Evolutionary conservation across 2,797 vertebrate species (phyloP).

Genomic region (Dendrocincla fuliginosa): DNA sequence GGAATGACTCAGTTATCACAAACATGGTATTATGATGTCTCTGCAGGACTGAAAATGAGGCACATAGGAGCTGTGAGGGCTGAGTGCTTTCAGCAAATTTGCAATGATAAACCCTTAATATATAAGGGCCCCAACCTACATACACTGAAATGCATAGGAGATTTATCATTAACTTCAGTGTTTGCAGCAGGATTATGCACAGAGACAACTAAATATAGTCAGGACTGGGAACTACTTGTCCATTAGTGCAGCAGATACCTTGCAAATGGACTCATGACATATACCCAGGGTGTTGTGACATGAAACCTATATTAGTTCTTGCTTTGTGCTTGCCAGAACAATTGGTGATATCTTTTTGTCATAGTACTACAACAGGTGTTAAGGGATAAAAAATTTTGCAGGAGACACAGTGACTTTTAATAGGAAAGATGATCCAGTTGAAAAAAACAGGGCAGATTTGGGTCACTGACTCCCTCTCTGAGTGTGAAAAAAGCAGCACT

Average conservation of each 20-base stretch:
- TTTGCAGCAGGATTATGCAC: neutral
- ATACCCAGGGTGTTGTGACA: neutral
- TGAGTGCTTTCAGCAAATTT: conserved; percentile 43
- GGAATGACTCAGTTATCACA: conserved; percentile 45
- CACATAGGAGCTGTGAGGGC: conserved; percentile 22
- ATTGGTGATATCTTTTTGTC: neutral
- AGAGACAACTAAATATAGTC: conserved; percentile 3
- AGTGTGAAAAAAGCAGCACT: neutral
- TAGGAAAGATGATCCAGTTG: neutral
- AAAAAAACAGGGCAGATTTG: neutral
- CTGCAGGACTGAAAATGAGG: conserved; percentile 56
- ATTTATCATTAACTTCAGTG: neutral
- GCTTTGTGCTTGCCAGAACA: neutral
- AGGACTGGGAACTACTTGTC: neutral
- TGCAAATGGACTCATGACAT: conserved; percentile 1
- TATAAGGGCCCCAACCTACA: neutral
- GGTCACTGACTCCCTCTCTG: neutral
- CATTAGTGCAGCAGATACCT: neutral
- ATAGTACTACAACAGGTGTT: neutral
- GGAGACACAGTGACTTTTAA: neutral
- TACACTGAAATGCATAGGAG: conserved; percentile 15
- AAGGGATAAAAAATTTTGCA: neutral
- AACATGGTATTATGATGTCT: conserved; percentile 31
- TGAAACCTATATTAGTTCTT: neutral
- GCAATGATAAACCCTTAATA: conserved; percentile 32